phyloP scores from a whole-genome alignment of 23 tunicate species.

The Styela clava region DNA sequence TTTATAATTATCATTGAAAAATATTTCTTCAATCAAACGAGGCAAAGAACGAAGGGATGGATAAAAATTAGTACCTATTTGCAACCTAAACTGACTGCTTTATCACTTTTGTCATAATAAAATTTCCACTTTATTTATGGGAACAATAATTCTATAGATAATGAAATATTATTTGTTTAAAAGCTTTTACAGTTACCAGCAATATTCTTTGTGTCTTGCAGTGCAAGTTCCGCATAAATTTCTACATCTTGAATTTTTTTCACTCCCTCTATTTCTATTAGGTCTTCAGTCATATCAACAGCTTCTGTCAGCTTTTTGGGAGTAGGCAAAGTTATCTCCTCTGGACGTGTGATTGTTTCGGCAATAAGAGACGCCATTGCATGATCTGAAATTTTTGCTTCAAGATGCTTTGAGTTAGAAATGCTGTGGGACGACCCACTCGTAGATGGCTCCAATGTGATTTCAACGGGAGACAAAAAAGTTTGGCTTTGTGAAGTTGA shows the following conservation, averaged over 20 bases:
- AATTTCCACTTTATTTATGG: too few species aligned
- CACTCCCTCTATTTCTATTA: not conserved
- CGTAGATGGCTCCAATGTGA: not conserved
- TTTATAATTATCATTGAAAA: too few species aligned
- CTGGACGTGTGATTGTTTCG: constrained; percentile 55
- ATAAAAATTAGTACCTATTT: too few species aligned
- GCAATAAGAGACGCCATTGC: constrained; percentile 61
- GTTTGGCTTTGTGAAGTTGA: not conserved
- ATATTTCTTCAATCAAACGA: too few species aligned
- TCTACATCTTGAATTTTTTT: not conserved
- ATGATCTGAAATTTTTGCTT: constrained; percentile 15
- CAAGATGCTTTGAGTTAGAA: not conserved
- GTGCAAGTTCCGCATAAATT: constrained; percentile 10
- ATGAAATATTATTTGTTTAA: too few species aligned
- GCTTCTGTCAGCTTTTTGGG: constrained; percentile 29
- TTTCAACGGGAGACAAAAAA: not conserved
- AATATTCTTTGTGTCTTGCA: not conserved
- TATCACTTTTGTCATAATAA: too few species aligned
- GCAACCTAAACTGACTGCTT: too few species aligned
- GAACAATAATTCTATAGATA: too few species aligned
- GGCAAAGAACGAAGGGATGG: too few species aligned
- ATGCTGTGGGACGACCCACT: not conserved
- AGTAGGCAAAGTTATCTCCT: constrained; percentile 58
- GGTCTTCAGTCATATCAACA: not conserved
- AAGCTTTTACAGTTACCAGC: too few species aligned